A percentile compares a stretch with the other conserved stretches of the same genome.
These are phyloP conservation scores for Arrhopalites spinosus DNA, from an alignment of 2,888 invertebrate genomes.

Conservation along the genomic window DNA sequence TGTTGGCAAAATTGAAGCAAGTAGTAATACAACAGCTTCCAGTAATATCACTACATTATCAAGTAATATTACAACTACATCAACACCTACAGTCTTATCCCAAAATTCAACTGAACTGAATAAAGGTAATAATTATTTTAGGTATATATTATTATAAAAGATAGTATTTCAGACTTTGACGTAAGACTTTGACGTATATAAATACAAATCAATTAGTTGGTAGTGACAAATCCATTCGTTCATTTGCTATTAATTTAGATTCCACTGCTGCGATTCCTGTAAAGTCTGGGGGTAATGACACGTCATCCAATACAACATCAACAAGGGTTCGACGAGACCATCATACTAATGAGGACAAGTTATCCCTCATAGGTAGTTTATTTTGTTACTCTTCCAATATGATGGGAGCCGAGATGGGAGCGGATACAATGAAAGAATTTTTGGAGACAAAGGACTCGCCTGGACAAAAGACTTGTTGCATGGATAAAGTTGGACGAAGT, in stretches of 20 bases:
- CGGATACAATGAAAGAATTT: conserved; percentile 42
- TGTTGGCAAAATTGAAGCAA: not conserved
- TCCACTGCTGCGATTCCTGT: not conserved
- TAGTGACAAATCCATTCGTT: too few species aligned
- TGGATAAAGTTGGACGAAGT: conserved; percentile 32
- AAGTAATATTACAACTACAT: not conserved
- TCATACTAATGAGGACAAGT: conserved; percentile 8
- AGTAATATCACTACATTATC: not conserved
- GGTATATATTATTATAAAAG: too few species aligned
- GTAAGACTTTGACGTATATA: too few species aligned
- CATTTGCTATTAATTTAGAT: too few species aligned
- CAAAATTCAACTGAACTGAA: too few species aligned
- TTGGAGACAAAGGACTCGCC: conserved; percentile 44
- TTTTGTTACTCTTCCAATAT: conserved; percentile 48
- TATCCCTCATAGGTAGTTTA: conserved; percentile 48
- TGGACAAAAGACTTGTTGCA: conserved; percentile 53
- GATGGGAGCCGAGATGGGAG: conserved; percentile 35
- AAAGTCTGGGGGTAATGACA: not conserved
- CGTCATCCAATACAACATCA: not conserved
- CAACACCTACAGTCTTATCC: too few species aligned
- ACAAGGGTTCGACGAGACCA: not conserved
- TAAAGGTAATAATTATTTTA: too few species aligned
- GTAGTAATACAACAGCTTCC: not conserved
- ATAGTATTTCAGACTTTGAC: too few species aligned
- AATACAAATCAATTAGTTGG: too few species aligned